These are phyloP conservation scores for Zeugodacus cucurbitae DNA, from an alignment of 1,140 invertebrate genomes.

Conservation along the genomic window DNA sequence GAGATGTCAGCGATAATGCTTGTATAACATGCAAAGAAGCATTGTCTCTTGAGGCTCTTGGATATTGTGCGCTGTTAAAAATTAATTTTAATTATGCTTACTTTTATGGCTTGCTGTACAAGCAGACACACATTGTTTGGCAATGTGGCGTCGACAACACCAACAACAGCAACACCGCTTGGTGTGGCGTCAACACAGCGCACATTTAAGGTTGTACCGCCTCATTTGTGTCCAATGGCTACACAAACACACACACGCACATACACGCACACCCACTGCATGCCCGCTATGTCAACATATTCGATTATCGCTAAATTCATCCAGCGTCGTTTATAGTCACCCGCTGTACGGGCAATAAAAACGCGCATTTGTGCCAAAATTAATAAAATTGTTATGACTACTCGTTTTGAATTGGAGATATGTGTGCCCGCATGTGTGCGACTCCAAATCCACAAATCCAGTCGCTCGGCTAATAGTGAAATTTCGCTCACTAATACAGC, in stretches of 20 bases:
- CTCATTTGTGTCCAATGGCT: not conserved
- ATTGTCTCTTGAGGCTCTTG: not conserved
- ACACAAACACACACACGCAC: not conserved
- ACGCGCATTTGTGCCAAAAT: not conserved
- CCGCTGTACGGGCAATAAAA: not conserved
- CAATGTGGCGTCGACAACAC: not conserved
- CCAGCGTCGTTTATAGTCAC: not conserved
- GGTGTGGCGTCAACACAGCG: conserved; percentile 3
- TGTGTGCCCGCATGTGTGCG: not conserved
- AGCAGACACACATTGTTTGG: not conserved
- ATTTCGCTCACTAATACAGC: not conserved
- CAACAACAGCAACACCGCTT: not conserved
- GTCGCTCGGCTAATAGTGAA: not conserved
- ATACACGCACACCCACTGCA: not conserved
- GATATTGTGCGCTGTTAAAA: not conserved
- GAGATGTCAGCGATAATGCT: not conserved
- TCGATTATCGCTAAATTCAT: not conserved
- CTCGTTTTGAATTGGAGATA: not conserved
- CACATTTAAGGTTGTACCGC: not conserved
- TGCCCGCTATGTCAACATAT: not conserved
- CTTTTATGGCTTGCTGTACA: not conserved
- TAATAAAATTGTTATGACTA: conserved; percentile 22
- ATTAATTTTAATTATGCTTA: not conserved
- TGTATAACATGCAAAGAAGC: not conserved
- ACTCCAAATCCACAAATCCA: not conserved